Evolutionary conservation across 2,113 vertebrate genomes (phyloP).

Genomic region (Propithecus coquereli): DNA sequence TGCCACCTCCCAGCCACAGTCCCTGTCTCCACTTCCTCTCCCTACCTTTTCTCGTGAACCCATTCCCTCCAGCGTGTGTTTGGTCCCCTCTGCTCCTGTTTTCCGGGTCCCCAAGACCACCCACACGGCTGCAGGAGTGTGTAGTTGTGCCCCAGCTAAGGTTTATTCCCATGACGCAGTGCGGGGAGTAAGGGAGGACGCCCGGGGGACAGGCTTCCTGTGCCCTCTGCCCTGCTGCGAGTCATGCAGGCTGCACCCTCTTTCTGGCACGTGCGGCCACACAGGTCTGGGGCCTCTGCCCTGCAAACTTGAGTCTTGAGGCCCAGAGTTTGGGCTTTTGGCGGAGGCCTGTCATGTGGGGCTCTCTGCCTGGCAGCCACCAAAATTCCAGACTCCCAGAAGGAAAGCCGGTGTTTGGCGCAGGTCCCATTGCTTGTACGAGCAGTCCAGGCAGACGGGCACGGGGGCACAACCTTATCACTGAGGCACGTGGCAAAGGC

Average conservation of each 20-base stretch:
- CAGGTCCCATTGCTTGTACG: background rate
- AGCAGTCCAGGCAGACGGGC: too few species aligned
- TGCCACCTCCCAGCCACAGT: background rate
- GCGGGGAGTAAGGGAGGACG: background rate
- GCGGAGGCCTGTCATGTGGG: rapidly evolving
- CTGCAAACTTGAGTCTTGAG: background rate
- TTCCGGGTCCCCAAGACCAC: background rate
- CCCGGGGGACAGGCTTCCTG: rapidly evolving
- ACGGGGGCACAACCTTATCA: background rate
- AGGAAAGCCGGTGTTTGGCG: background rate
- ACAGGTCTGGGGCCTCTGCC: too few species aligned
- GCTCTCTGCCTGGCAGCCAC: background rate
- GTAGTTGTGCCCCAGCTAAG: background rate
- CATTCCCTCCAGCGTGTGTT: background rate
- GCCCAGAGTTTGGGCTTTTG: background rate
- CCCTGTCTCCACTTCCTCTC: background rate
- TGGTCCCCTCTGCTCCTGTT: background rate
- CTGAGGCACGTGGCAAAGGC: background rate
- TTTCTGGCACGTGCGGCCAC: too few species aligned
- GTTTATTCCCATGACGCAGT: background rate
- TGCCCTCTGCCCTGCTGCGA: rapidly evolving
- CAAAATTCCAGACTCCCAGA: background rate
- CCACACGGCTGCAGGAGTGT: background rate
- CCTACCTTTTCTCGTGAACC: background rate
- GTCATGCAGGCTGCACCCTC: rapidly evolving